A percentile compares a stretch with the other conserved stretches of the same genome.
phyloP scores from a whole-genome alignment of 2,113 vertebrate genomes.

The Carassius gibelio region DNA sequence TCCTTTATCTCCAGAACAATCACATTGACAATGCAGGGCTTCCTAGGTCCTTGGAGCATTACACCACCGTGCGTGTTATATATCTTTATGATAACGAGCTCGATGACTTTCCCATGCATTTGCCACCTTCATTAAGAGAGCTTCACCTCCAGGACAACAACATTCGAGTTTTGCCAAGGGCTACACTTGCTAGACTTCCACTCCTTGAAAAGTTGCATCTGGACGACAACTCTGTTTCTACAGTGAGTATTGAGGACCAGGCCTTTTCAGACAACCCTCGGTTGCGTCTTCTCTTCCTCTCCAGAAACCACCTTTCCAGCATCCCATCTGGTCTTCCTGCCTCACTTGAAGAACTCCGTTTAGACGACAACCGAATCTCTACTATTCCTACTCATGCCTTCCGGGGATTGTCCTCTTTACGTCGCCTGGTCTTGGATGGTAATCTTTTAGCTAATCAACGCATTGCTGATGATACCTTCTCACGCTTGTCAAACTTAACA shows the following conservation, averaged over 20 bases:
- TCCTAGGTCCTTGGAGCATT: slow-evolving; percentile 80
- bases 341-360: slow-evolving; percentile 87
- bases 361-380: slow-evolving; percentile 95
- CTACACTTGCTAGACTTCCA: slow-evolving; percentile 84
- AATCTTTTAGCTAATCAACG: slow-evolving; percentile 94
- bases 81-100: slow-evolving; percentile 94
- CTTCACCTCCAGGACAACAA: slow-evolving; percentile 97
- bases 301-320: slow-evolving; percentile 92
- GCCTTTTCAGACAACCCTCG: slow-evolving; percentile 87
- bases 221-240: slow-evolving; percentile 94
- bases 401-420: slow-evolving; percentile 82
- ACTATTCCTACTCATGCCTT: slow-evolving; percentile 93
- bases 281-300: slow-evolving; percentile 87
- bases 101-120: slow-evolving; percentile 85
- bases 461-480: slow-evolving; percentile 94
- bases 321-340: slow-evolving; percentile 89
- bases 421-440: slow-evolving; percentile 90
- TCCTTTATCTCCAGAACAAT: slow-evolving; percentile 96
- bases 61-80: slow-evolving; percentile 81
- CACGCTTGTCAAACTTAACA: slow-evolving; percentile 86
- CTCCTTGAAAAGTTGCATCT: slow-evolving; percentile 91
- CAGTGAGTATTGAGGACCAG: slow-evolving; percentile 92
- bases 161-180: slow-evolving; percentile 83
- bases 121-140: slow-evolving; percentile 87
- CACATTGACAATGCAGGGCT: slow-evolving; percentile 89